Base-by-base conservation (phyloP, 2,888 invertebrate species). In the Lochmaea crataegi region DNA sequence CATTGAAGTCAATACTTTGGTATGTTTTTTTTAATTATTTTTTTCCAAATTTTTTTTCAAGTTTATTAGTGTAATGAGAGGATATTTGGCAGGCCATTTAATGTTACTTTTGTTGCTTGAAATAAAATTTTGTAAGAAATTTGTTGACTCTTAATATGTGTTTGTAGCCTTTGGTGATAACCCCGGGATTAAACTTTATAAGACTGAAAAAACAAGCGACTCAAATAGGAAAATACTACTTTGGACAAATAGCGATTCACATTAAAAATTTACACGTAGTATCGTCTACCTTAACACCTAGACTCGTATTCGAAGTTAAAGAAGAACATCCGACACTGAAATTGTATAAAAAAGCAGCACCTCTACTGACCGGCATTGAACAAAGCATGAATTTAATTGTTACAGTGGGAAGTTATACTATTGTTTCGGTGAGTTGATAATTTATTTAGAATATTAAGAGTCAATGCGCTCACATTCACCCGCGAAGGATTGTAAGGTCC, bases 311-410 rank as follows among this genome's bases (percentile, higher is more conserved):
- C 86, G 82, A 91, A 88, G 85, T 83, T 77, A 87, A 56, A 76
- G 85, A 81, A 65, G 87, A 77, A 78, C 85, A 83, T 69, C 87
- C 87, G 2, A 80, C 81, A 77, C 72, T 90, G 84, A 89, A 80
- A 85, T 88, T 80, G 81, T 91, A 80, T 85, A 92, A 83, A 87
- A 88, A 83, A 81, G 85, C 89, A 61, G 92, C 92, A 76, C 94
- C 95, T 80, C 87, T 96, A 61, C 89, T 96, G 7, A 94, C 95
- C 0, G 96, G 96, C 0, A 89, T 96, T 76, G 92, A 93, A 79
- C 96, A 96, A 85, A 89, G 91, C 22, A 91, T 96, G 87, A 91
- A 92, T 79, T 83, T 96, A 68, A 90, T 92, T 57, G 90, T 96
- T 16, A 91, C 91, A 0, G 93, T 94, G 76, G 96, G 96, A 2